Base-by-base conservation (phyloP, 2,888 invertebrate species). In the Marasmarcha lunaedactyla region DNA sequence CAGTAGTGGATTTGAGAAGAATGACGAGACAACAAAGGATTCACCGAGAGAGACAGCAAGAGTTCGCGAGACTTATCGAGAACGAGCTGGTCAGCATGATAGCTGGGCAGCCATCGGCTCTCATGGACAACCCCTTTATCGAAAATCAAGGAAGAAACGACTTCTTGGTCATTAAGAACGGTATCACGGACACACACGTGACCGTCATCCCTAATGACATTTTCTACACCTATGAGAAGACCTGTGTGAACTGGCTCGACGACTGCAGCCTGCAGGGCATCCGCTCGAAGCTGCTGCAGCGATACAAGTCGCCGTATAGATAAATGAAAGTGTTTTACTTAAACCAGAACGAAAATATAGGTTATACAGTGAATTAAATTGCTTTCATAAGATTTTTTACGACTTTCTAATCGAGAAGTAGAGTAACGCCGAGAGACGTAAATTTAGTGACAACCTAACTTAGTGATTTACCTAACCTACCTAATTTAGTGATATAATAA, bases 231-330 rank as follows among this genome's bases (percentile, higher is more conserved):
- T 47, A 63, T 5, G 71, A 78, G 45, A 78, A 73, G 43, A 58
- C 60, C 45, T 79, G 79, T 35, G 70, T 70, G 0, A 79, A 79
- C 43, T 79, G 79, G 79, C 45, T 78, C 5, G 73, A 73, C 14
- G 71, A 74, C 38, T 79, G 79, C 43, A 71, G 60, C 35, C 35
- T 63, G 10, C 58, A 55, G 20, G 79, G 78, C 1, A 54, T 79
- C 1, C 52, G 70, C 14, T 2, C 3, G 2, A 9, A 33, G 12
- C 34, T 34, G 34, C 14, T 34, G 34, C 12, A 12, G 4, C 12
- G 34, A 14, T 12, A 11, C 12, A 34, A 34, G 13, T 12, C 13
- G 2, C 34, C 34, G 9, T 34, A 13, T 9, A 12, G 14, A 13
- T 34, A 34, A 34, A 30, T 3, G 7, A 7, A 20, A 20, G 7